Conservation (phyloP, 2,113 vertebrate species). For the Carassius gibelio region DNA sequence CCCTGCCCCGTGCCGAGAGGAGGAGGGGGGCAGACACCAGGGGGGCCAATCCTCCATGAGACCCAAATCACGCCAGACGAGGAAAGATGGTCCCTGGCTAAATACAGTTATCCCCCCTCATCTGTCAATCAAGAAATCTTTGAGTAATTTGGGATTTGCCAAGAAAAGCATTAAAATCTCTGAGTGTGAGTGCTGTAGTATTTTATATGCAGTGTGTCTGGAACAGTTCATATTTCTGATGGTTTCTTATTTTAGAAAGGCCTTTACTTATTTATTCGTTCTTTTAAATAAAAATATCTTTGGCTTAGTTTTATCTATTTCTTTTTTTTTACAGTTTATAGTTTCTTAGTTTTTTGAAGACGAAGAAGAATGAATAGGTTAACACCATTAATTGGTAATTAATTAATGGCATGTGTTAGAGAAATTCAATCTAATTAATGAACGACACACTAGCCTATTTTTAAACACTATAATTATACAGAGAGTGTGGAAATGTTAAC, state of each 20-base stretch:
- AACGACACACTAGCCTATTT: neutral
- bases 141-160: slow-evolving; percentile 50
- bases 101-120: slow-evolving; percentile 64
- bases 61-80: slow-evolving; percentile 59
- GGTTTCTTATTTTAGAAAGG: slow-evolving; percentile 25
- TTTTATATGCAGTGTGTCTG: slow-evolving; percentile 30
- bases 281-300: neutral
- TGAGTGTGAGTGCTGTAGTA: neutral
- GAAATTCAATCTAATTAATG: neutral
- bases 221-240: neutral
- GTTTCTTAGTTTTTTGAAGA: neutral
- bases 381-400: neutral
- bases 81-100: slow-evolving; percentile 59
- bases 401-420: slow-evolving; percentile 8
- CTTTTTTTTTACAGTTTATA: neutral
- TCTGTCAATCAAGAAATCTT: slow-evolving; percentile 66
- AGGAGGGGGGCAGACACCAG: slow-evolving; percentile 43
- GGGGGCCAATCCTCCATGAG: slow-evolving; percentile 56
- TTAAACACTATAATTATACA: slow-evolving; percentile 3
- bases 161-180: slow-evolving; percentile 15
- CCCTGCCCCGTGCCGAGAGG: slow-evolving; percentile 60
- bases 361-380: neutral
- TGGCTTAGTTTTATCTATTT: neutral
- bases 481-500: neutral
- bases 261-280: neutral